These are phyloP conservation scores for Diogma glabrata DNA, from an alignment of 2,888 invertebrate genomes.

Conservation along the genomic window DNA sequence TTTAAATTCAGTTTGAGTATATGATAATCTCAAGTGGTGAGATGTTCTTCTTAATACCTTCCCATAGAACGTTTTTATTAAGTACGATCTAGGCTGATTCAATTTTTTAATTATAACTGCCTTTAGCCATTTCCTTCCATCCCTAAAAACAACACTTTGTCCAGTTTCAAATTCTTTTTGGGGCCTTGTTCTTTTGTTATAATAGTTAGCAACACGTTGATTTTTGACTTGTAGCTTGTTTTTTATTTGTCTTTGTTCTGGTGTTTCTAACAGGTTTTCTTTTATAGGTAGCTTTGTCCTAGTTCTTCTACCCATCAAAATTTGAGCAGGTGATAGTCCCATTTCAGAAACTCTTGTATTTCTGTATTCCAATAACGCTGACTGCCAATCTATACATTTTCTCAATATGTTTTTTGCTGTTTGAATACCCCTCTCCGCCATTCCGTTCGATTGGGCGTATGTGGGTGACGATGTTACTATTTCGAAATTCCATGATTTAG, in stretches of 20 bases:
- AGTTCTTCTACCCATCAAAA: background rate
- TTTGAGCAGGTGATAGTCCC: background rate
- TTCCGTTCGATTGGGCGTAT: too few species aligned
- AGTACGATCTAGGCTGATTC: too few species aligned
- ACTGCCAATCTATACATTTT: background rate
- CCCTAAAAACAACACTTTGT: too few species aligned
- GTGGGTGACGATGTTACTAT: slow-evolving; percentile 17
- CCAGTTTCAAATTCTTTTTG: background rate
- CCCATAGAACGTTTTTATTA: too few species aligned
- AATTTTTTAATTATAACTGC: too few species aligned
- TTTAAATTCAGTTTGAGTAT: too few species aligned
- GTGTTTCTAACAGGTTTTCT: background rate
- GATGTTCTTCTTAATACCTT: too few species aligned
- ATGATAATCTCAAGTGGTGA: too few species aligned
- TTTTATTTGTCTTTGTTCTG: background rate
- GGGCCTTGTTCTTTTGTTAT: background rate
- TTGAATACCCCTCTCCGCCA: slow-evolving; percentile 16
- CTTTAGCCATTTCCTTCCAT: too few species aligned
- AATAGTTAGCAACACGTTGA: background rate
- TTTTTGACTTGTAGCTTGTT: background rate
- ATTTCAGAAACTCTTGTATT: background rate
- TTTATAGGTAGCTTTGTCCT: background rate
- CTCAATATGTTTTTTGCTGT: background rate
- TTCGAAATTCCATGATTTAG: slow-evolving; percentile 16
- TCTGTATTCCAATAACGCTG: background rate